A percentile compares a stretch with the other conserved stretches of the same genome.
Evolutionary conservation across 2,113 vertebrate genomes (phyloP).

Genomic region (Oceanodroma tethys): DNA sequence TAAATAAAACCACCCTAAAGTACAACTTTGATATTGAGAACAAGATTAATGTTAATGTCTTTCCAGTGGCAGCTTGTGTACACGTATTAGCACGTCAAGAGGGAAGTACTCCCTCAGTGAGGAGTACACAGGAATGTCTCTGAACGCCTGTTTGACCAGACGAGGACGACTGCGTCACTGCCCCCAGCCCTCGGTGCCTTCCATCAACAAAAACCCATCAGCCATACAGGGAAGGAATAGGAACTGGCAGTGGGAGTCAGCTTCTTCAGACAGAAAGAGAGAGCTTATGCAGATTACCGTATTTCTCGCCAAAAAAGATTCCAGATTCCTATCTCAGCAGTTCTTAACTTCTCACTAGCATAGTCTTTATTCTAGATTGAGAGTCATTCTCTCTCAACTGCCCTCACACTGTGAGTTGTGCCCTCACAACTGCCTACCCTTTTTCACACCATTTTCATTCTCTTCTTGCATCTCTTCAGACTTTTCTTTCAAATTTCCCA

Average conservation of each 20-base stretch:
- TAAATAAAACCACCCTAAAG: not conserved
- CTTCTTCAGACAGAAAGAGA: not conserved
- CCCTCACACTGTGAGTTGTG: not conserved
- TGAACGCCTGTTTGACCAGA: not conserved
- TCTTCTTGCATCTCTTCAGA: not conserved
- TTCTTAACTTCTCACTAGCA: not conserved
- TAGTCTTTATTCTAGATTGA: not conserved
- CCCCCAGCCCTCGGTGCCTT: not conserved
- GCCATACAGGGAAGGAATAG: accelerated
- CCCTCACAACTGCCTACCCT: not conserved
- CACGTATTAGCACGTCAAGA: not conserved
- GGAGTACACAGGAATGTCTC: not conserved
- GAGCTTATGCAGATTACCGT: not conserved
- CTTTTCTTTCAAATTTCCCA: not conserved
- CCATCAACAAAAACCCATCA: not conserved
- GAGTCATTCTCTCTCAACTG: not conserved
- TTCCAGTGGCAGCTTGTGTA: not conserved
- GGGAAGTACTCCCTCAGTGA: not conserved
- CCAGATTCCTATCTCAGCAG: not conserved
- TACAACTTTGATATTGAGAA: not conserved
- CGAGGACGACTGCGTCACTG: accelerated
- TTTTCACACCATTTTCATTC: not conserved
- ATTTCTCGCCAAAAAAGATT: not conserved
- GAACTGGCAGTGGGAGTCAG: not conserved
- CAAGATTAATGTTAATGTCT: not conserved